A percentile compares a stretch with the other conserved stretches of the same genome.
phyloP scores from a whole-genome alignment of 2,113 vertebrate species.

The Tyto alba region DNA sequence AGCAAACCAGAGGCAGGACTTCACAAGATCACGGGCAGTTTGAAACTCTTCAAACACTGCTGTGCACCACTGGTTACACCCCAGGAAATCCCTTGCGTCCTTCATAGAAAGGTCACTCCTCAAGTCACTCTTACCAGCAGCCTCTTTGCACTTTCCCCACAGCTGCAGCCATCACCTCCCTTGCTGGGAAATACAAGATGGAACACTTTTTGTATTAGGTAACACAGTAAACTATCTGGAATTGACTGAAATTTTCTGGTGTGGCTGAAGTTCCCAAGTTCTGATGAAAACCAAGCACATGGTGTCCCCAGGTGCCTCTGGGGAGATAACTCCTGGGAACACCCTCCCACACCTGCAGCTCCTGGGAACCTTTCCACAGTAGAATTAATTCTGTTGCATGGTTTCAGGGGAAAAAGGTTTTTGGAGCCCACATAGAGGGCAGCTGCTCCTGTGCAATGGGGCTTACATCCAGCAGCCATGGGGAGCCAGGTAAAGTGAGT shows the following conservation, averaged over 20 bases:
- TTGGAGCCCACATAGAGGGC: fast-evolving
- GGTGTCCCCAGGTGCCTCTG: fast-evolving
- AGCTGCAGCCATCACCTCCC: background rate
- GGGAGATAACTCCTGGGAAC: background rate
- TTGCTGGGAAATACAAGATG: background rate
- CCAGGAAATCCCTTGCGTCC: background rate
- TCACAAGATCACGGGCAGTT: background rate
- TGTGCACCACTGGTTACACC: background rate
- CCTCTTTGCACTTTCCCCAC: background rate
- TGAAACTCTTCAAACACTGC: background rate
- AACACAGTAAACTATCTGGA: background rate
- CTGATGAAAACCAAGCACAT: fast-evolving
- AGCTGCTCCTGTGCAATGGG: background rate
- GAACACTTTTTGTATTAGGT: background rate
- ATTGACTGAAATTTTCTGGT: background rate
- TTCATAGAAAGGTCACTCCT: background rate
- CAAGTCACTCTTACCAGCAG: background rate
- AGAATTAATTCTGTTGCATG: background rate
- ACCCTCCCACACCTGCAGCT: background rate
- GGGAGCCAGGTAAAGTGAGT: background rate
- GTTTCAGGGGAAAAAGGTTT: background rate
- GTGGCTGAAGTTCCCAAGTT: background rate
- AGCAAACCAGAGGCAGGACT: background rate
- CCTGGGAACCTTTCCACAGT: background rate
- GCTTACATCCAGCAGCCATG: background rate